Evolutionary conservation across 2,113 vertebrate genomes (phyloP).

Genomic region (Mastomys coucha): DNA sequence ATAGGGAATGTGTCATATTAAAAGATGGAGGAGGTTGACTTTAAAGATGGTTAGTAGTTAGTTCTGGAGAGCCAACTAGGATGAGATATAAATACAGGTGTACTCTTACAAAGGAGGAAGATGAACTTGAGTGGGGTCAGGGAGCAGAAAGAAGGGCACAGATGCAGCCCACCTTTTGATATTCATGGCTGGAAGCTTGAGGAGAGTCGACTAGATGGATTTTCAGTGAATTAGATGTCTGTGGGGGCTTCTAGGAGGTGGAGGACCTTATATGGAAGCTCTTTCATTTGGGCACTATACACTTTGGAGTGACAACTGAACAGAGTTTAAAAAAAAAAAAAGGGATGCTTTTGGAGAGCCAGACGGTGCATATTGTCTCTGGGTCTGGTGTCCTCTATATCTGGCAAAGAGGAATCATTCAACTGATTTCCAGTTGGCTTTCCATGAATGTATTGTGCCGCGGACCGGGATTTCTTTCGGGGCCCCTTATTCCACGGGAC

Average conservation of each 20-base stretch:
- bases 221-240: neutral
- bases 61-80: neutral
- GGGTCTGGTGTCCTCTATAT: too few species aligned
- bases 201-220: neutral
- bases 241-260: neutral
- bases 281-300: neutral
- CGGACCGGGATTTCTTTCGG: too few species aligned
- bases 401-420: neutral
- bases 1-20: neutral
- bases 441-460: neutral
- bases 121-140: neutral
- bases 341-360: neutral
- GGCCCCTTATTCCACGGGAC: too few species aligned
- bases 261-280: neutral
- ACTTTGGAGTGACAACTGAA: neutral
- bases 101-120: neutral
- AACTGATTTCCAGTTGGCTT: neutral
- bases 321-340: neutral
- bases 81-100: neutral
- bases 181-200: neutral
- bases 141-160: rapidly evolving
- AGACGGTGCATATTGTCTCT: too few species aligned
- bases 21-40: neutral
- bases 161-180: neutral
- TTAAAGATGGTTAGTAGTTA: neutral